phyloP scores from a whole-genome alignment of 2,113 vertebrate genomes.

The Cyprinodon variegatus region DNA sequence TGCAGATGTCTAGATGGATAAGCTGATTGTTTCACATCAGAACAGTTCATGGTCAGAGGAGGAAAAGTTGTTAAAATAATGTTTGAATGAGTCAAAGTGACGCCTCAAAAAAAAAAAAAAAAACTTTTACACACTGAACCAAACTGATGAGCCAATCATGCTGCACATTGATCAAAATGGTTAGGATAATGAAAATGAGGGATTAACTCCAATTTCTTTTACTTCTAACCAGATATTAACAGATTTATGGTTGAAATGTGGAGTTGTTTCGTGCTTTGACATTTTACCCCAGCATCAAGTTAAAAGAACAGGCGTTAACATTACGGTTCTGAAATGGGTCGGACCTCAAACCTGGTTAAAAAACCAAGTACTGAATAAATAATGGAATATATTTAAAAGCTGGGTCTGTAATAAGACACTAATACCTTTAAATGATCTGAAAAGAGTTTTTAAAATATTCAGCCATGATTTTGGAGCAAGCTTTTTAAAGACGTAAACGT shows the following conservation, averaged over 20 bases:
- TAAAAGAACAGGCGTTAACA: background rate
- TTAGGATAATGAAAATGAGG: background rate
- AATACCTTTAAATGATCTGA: no score
- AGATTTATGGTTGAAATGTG: background rate
- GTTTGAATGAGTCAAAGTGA: background rate
- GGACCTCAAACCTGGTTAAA: background rate
- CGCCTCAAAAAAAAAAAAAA: background rate
- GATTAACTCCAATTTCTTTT: background rate
- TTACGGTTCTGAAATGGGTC: background rate
- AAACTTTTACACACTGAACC: background rate
- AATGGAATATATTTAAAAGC: background rate
- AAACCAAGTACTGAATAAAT: no score
- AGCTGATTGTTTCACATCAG: background rate
- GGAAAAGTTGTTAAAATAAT: background rate
- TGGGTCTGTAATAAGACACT: background rate
- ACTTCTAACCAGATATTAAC: background rate
- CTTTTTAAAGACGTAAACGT: background rate
- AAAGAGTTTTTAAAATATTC: background rate
- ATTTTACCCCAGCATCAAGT: background rate
- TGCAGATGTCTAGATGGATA: background rate
- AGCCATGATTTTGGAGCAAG: background rate
- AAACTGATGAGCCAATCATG: background rate
- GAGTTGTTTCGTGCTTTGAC: no score
- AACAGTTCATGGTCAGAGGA: background rate
- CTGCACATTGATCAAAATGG: background rate